Evolutionary conservation across 2,113 vertebrate genomes (phyloP).

Genomic region (Sakesphorus luctuosus): DNA sequence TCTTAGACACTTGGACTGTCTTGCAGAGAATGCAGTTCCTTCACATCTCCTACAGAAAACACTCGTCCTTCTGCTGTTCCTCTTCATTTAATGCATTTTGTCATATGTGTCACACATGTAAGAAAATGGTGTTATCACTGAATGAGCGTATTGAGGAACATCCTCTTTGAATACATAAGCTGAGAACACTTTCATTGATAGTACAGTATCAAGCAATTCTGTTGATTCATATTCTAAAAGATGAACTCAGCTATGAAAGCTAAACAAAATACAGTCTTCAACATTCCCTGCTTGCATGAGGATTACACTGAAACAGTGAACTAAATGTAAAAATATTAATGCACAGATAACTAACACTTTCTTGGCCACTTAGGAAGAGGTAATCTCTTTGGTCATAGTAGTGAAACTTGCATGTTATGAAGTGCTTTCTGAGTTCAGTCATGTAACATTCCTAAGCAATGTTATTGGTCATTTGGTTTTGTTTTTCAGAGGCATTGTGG

Average conservation of each 20-base stretch:
- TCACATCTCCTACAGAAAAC: neutral
- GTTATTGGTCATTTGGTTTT: neutral
- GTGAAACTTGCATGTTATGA: neutral
- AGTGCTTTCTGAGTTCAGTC: neutral
- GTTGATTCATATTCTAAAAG: neutral
- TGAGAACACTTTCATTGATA: neutral
- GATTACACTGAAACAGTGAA: neutral
- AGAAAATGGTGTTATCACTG: neutral
- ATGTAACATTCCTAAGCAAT: neutral
- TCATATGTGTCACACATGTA: neutral
- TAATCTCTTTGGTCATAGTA: neutral
- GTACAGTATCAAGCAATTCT: neutral
- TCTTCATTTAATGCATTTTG: neutral
- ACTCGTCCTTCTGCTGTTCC: neutral
- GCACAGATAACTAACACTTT: neutral
- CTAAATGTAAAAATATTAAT: neutral
- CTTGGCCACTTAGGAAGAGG: neutral
- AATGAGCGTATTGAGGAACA: neutral
- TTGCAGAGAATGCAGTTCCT: neutral
- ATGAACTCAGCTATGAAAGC: neutral
- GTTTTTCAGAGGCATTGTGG: neutral
- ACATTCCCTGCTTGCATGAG: neutral
- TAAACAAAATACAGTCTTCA: neutral
- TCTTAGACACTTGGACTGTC: neutral
- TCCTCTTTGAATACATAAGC: neutral